Base-by-base conservation (phyloP, 2,888 invertebrate genomes). In the Branchellion lobata region DNA sequence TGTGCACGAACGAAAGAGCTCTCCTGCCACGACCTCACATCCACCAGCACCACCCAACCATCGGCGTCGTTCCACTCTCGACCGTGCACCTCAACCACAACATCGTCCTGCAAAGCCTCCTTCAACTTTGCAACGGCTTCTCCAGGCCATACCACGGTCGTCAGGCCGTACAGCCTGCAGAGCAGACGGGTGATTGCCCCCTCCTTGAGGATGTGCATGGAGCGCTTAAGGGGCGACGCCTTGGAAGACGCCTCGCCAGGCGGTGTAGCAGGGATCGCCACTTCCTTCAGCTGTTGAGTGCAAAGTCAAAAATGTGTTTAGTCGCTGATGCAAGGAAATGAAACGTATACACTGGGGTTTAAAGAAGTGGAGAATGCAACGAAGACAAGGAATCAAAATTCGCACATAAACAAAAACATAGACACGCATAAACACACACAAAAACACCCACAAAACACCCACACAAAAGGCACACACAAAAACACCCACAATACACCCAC, bases 61-160 rank as follows among this genome's bases (percentile, higher is more conserved):
- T 24, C 21, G 3, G 14, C 21, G 21, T 57, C 61, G 21, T 5
- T 24, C 61, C 21, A 24, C n/a, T n/a, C 14, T n/a, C 61, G 5
- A n/a, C 61, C 61, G 21, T 57, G 61, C 61, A 57, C 24, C 61
- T 57, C n/a, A 57, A 57, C 61, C 24, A 57, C 61, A 5, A 57
- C 61, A 5, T 57, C 24, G n/a, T 14, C 21, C 3, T 8, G 3
- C 61, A 57, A n/a, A 5, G 11, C 5, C 61, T 57, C 61, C 61
- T 57, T 57, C 61, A 24, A 24, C 61, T 24, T 57, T n/a, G 21
- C 61, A 8, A 57, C 61, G 5, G 14, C 61, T n/a, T 24, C 61
- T 5, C 3, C 21, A 57, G 61, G 61, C 61, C 61, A 57, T n/a
- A 5, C 5, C 21, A 57, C 61, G 21, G 5, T n/a, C 21, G 5